These are phyloP conservation scores for Vanessa tameamea DNA, from an alignment of 1,140 invertebrate genomes.

Conservation along the genomic window DNA sequence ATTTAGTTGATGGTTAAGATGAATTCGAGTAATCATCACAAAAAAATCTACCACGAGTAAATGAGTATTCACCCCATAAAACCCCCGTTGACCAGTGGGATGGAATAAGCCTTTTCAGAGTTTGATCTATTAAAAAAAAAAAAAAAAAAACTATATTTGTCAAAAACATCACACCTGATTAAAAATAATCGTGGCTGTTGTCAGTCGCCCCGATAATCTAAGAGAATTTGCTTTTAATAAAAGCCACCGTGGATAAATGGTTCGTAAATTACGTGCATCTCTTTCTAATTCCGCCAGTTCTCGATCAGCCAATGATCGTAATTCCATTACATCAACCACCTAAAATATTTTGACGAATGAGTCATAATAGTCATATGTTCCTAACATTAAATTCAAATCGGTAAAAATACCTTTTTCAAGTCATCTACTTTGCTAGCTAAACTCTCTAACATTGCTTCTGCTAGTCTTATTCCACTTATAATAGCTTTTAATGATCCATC, in stretches of 20 bases:
- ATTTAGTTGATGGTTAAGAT: too few relatives aligned
- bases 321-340: conserved; percentile 73
- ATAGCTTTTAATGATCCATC: conserved; percentile 54
- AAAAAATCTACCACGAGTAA: too few relatives aligned
- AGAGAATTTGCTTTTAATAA: conserved; percentile 60
- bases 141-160: too few relatives aligned
- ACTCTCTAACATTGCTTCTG: conserved; percentile 72
- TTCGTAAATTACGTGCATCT: conserved; percentile 51
- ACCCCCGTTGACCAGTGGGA: too few relatives aligned
- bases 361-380: too few relatives aligned
- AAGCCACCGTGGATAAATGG: conserved; percentile 60
- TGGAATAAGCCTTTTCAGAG: too few relatives aligned
- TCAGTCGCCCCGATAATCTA: conserved; percentile 54
- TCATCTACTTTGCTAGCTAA: conserved; percentile 71
- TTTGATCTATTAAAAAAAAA: too few relatives aligned
- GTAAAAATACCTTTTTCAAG: conserved; percentile 58
- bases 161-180: conserved; percentile 46
- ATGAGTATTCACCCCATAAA: too few relatives aligned
- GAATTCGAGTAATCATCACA: too few relatives aligned
- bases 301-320: conserved; percentile 66
- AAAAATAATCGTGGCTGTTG: conserved; percentile 44
- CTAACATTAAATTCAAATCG: too few relatives aligned
- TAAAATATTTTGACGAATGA: conserved; percentile 31
- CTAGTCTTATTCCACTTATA: conserved; percentile 63
- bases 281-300: conserved; percentile 61